Percentiles rank a stretch among this genome's conserved stretches.
Evolutionary conservation across 2,888 invertebrate genomes (phyloP).

Genomic region (Scaptomyza tumidula): DNA sequence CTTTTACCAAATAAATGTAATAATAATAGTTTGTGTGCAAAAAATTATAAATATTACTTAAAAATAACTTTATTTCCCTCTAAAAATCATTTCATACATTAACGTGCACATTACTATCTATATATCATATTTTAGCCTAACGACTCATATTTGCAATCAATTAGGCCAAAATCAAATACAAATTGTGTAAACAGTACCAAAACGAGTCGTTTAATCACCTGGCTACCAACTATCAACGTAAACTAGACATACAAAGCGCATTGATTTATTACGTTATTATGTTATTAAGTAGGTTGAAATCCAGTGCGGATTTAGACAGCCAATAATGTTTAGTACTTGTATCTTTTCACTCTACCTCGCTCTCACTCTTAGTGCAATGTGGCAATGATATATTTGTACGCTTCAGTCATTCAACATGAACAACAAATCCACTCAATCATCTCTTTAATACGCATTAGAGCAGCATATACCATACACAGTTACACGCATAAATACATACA

Average conservation of each 20-base stretch:
- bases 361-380: constrained; percentile 35
- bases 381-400: constrained; percentile 63
- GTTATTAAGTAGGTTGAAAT: constrained; percentile 53
- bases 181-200: constrained; percentile 47
- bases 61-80: too few species aligned
- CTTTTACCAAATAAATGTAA: not conserved
- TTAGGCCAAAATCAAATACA: constrained; percentile 37
- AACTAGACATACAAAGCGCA: constrained; percentile 21
- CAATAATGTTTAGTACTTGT: constrained; percentile 50
- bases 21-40: too few species aligned
- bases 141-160: constrained; percentile 28
- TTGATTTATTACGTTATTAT: constrained; percentile 57
- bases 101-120: not conserved
- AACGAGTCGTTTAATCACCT: constrained; percentile 44
- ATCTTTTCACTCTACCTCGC: constrained; percentile 35
- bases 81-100: too few species aligned
- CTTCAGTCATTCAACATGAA: constrained; percentile 56
- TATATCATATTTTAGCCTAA: not conserved
- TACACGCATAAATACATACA: not conserved
- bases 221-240: constrained; percentile 18
- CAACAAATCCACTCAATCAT: constrained; percentile 79
- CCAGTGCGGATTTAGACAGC: constrained; percentile 57
- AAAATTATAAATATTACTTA: too few species aligned
- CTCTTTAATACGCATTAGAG: constrained; percentile 65
- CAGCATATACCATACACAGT: constrained; percentile 14